Evolutionary conservation across 2,113 vertebrate genomes (phyloP), one percentile per base, ranked within the genome.

Genomic region (Paradoxurus hermaphroditus): DNA sequence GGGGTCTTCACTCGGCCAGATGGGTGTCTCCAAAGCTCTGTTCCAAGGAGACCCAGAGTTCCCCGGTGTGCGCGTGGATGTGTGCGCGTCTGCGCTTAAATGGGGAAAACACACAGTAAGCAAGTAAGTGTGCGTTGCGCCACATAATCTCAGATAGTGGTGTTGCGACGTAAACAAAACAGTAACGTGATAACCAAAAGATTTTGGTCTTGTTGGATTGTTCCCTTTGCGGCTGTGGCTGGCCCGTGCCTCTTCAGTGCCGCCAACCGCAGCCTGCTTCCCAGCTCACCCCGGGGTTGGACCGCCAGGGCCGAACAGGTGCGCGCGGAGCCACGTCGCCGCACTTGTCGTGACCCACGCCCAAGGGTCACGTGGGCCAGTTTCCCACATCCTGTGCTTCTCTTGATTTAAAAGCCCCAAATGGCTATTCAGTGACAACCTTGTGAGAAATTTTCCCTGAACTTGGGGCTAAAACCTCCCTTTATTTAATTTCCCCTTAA

Each of bases 401-500:
- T 23, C 75, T 97, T 95, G 89, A 91, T 89, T 96, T 95, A 86
- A 98, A 97, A 97, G 63, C 72, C 73, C 87, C 62, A 77, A 92
- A 97, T 87, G 83, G 56, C 67, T 68, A n/a, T 84, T 88, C 59
- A 79, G 51, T 96, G 97, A 96, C 96, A 96, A 53, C 86, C n/a
- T 56, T 81, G 59, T 97, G 95, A 97, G 98, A 98, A 97, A 79
- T 97, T 97, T 96, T 96, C 97, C 97, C 65, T 96, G 97, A 97
- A 97, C 97, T 97, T 97, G 12, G 2, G 81, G 70, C 92, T 97
- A 97, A 97, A 97, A 92, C 92, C 85, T 97, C 93, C 95, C 97
- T 97, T 97, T 98, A 97, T 98, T 98, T 98, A 98, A 97, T 98
- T 98, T 97, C 84, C 83, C 77, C 97, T 97, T 98, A 98, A 98